These are phyloP conservation scores for Popillia japonica DNA, from an alignment of 1,140 invertebrate species.

Conservation along the genomic window DNA sequence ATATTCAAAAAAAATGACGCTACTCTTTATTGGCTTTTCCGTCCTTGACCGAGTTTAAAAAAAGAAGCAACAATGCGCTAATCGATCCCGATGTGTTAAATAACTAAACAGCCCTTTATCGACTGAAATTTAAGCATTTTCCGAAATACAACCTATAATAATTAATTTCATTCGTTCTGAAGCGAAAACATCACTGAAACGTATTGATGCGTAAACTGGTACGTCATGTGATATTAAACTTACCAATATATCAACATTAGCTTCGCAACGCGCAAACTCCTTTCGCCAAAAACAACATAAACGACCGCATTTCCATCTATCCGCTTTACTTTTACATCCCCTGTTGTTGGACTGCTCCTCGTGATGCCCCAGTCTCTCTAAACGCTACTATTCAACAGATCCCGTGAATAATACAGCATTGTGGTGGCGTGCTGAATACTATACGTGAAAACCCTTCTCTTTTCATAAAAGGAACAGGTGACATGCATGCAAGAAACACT, in stretches of 20 bases:
- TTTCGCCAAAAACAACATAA: neutral
- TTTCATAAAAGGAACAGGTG: too few relatives aligned
- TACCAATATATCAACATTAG: constrained; percentile 5
- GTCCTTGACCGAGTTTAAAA: too few relatives aligned
- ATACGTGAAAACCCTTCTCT: too few relatives aligned
- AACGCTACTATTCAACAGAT: neutral
- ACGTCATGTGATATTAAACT: neutral
- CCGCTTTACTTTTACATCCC: neutral
- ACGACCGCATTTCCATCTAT: constrained; percentile 4
- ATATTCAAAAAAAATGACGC: too few relatives aligned
- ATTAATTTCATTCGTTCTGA: neutral
- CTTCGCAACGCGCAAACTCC: neutral
- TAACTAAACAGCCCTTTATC: too few relatives aligned
- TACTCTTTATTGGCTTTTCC: too few relatives aligned
- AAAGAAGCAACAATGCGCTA: too few relatives aligned
- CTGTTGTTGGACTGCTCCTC: neutral
- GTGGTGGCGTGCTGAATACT: too few relatives aligned
- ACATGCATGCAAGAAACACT: neutral
- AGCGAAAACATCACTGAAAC: neutral
- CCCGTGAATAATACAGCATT: neutral
- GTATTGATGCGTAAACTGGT: neutral
- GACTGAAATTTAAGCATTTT: too few relatives aligned
- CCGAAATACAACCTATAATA: too few relatives aligned
- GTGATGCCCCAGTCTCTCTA: neutral
- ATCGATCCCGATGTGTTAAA: too few relatives aligned